Percentiles rank a stretch among this genome's conserved stretches.
Conservation (phyloP, 2,113 vertebrate genomes). For the Notothenia coriiceps region DNA sequence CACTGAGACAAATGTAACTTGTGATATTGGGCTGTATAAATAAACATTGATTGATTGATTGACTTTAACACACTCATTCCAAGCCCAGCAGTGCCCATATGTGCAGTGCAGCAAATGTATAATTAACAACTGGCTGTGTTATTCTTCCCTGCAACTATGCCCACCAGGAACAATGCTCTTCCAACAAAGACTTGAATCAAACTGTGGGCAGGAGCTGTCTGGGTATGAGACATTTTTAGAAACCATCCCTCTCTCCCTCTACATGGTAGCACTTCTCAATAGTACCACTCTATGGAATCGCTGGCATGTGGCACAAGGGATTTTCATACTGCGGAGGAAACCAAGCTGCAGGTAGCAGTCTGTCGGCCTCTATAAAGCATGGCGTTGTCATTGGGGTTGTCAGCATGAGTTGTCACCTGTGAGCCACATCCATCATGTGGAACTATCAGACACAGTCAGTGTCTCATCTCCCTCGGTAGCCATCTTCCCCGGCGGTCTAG, state of each 20-base stretch:
- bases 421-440: constrained; percentile 68
- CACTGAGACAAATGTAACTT: too few species aligned
- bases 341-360: constrained; percentile 47
- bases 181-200: constrained; percentile 20
- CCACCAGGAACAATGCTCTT: constrained; percentile 38
- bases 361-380: constrained; percentile 55
- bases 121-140: constrained; percentile 68
- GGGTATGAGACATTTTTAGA: constrained; percentile 37
- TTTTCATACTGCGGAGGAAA: constrained; percentile 52
- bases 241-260: constrained; percentile 39
- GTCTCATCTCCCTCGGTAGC: constrained; percentile 48
- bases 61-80: too few species aligned
- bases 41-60: too few species aligned
- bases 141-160: constrained; percentile 32
- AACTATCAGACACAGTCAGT: constrained; percentile 58
- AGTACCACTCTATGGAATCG: constrained; percentile 14
- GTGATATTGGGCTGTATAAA: too few species aligned
- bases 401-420: constrained; percentile 70
- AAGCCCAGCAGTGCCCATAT: neutral
- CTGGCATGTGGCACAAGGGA: constrained; percentile 47
- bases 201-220: constrained; percentile 11
- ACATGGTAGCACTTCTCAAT: constrained; percentile 24
- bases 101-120: constrained; percentile 42
- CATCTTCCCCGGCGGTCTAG: constrained; percentile 31
- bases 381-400: constrained; percentile 68